Base-by-base conservation (phyloP, 2,888 invertebrate species). In the Plebejus melissa region DNA sequence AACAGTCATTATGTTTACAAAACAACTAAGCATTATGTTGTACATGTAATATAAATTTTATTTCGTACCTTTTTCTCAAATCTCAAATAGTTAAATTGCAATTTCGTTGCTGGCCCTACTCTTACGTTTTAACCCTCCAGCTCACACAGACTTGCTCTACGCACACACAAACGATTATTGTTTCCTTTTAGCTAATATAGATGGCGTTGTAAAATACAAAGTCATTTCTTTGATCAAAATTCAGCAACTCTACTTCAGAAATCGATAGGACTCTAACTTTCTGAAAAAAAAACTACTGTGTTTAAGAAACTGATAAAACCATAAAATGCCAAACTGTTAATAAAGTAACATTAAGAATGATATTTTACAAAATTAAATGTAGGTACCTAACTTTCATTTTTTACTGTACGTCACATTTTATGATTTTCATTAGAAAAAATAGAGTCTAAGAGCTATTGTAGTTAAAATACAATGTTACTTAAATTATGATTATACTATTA, bases 101-200 rank as follows among this genome's bases (percentile, higher is more conserved):
- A 22, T 80, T 84, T 78, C 81, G 85, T 79, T 89, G 85, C 85
- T 41, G 13, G 80, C 86, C 50, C 70, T 91, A 87, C 85, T 74
- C 78, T 79, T 80, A 84, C 87, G 88, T 85, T 88, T 86, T 89
- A 87, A 88, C 91, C 91, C 91, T 90, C 88, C 78, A 79, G 77
- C 79, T 76, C 79, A 80, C 80, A 80, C 76, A 74, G 74, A 71
- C 65, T 13, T 74, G 28, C n/a, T 69, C 74, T 69, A 79, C 78
- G 77, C 76, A 77, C 78, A 76, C 78, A 76, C 76, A 71, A 70
- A 70, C 50, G 46, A 65, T 41, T 28, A 46, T 41, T 57, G 77
- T 79, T 79, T 84, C 82, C 82, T 82, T 78, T 81, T 78, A 80
- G 76, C 65, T 74, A 76, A 82, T 84, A 86, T 82, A 86, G 87